phyloP scores from a whole-genome alignment of 2,113 vertebrate genomes.

The Ivindomyrus marchei region DNA sequence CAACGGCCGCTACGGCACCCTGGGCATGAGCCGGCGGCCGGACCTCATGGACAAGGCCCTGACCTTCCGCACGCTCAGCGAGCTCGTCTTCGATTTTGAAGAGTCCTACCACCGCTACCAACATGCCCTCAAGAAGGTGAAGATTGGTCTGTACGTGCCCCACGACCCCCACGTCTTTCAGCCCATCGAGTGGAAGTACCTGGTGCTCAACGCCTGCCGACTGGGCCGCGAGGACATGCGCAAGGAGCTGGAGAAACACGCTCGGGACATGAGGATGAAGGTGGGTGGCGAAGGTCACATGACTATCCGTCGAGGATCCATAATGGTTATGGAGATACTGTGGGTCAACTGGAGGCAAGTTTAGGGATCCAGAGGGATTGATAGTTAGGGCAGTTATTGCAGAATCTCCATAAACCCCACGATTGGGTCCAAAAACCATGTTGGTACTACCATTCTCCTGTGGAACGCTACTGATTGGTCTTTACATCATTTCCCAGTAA shows the following conservation, averaged over 20 bases:
- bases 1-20: constrained; percentile 80
- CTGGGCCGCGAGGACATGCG: constrained; percentile 77
- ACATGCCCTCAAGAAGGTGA: constrained; percentile 91
- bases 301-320: neutral
- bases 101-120: constrained; percentile 90
- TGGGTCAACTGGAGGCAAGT: neutral
- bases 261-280: constrained; percentile 96
- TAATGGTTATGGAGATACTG: neutral
- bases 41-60: constrained; percentile 95
- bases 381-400: neutral
- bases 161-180: constrained; percentile 92
- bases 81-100: constrained; percentile 93
- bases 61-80: constrained; percentile 82
- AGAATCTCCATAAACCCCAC: neutral
- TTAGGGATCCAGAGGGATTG: neutral
- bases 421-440: neutral
- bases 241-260: constrained; percentile 92
- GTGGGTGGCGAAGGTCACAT: constrained; percentile 37
- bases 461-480: neutral
- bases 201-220: constrained; percentile 79
- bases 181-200: constrained; percentile 90
- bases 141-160: constrained; percentile 86
- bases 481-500: neutral
- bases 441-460: neutral
- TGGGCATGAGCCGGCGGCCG: constrained; percentile 89